A percentile compares a stretch with the other conserved stretches of the same genome.
phyloP scores from a whole-genome alignment of 2,888 invertebrate genomes.

The Dryobotodes eremita region DNA sequence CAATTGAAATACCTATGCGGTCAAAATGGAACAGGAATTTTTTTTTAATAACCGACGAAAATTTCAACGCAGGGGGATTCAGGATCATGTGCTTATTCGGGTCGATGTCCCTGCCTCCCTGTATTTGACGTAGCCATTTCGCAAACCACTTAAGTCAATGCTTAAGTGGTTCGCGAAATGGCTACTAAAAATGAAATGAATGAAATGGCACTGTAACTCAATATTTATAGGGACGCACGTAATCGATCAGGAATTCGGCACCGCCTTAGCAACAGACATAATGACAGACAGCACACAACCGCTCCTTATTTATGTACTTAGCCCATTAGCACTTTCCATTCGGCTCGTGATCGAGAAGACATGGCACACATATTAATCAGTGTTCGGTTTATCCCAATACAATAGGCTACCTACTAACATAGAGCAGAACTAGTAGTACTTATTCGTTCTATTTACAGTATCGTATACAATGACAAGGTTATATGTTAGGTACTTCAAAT shows the following conservation, averaged over 20 bases:
- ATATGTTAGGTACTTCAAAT: constrained; percentile 52
- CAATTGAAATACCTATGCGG: no score
- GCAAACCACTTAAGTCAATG: no score
- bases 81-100: no score
- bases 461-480: constrained; percentile 57
- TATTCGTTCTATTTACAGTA: constrained; percentile 54
- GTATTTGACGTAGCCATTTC: no score
- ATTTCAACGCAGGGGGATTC: no score
- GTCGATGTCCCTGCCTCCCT: no score
- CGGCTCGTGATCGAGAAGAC: constrained; percentile 69
- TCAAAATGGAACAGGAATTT: no score
- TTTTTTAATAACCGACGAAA: no score
- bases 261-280: constrained; percentile 71
- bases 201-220: no score
- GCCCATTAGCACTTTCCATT: constrained; percentile 74
- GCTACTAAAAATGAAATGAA: no score
- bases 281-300: constrained; percentile 63
- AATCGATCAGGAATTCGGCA: constrained; percentile 60
- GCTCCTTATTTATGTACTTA: constrained; percentile 68
- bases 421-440: constrained; percentile 43
- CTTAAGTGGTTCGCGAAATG: no score
- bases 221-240: constrained; percentile 61
- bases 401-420: constrained; percentile 63
- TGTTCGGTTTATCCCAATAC: constrained; percentile 71
- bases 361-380: constrained; percentile 71